Percentiles rank a stretch among this genome's conserved stretches.
phyloP scores from a whole-genome alignment of 1,140 invertebrate genomes.

The Cryptotermes secundus region DNA sequence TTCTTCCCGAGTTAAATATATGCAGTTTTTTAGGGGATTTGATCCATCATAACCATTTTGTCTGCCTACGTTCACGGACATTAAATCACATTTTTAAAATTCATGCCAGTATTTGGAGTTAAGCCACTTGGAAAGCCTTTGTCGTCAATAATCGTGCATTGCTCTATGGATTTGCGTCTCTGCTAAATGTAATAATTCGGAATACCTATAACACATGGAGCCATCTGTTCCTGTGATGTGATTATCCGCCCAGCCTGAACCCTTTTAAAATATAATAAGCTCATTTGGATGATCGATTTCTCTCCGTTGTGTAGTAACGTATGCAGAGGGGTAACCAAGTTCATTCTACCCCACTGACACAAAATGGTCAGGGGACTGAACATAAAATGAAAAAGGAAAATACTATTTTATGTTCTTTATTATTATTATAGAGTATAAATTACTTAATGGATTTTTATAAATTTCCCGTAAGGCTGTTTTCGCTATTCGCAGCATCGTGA shows the following conservation, averaged over 20 bases:
- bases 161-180: background rate
- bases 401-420: no score
- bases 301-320: background rate
- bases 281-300: background rate
- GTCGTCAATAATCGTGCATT: background rate
- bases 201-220: background rate
- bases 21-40: no score
- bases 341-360: background rate
- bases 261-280: background rate
- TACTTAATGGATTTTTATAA: no score
- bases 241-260: background rate
- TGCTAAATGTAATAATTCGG: background rate
- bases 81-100: no score
- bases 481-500: no score
- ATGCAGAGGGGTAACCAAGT: background rate
- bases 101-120: background rate
- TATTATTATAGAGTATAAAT: no score
- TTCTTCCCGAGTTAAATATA: no score
- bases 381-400: no score
- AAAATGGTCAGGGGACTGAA: background rate
- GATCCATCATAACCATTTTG: no score
- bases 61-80: no score
- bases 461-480: no score
- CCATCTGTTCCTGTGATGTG: background rate
- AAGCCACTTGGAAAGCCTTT: background rate